Conservation (phyloP, 2,797 vertebrate genomes). For the Esox masquinongy region DNA sequence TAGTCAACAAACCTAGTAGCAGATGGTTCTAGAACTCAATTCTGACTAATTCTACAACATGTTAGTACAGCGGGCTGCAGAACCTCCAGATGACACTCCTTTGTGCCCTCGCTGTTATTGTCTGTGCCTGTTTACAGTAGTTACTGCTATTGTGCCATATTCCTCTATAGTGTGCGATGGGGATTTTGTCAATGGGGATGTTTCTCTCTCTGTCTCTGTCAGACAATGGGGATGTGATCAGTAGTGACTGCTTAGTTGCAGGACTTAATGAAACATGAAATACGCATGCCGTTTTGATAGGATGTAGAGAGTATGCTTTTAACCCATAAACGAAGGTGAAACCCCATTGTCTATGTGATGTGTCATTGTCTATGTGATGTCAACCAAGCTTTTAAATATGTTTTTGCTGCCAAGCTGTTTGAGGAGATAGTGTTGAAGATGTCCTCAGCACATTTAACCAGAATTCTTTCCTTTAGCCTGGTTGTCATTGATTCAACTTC, state of each 20-base stretch:
- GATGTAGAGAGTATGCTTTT: neutral
- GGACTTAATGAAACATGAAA: neutral
- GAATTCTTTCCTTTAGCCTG: neutral
- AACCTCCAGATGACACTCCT: slow-evolving; percentile 68
- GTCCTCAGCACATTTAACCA: neutral
- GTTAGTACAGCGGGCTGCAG: slow-evolving; percentile 36
- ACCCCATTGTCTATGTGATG: too few species aligned
- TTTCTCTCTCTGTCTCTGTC: slow-evolving; percentile 54
- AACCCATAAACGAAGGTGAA: too few species aligned
- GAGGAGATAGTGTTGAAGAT: neutral
- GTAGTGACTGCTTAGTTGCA: slow-evolving; percentile 61
- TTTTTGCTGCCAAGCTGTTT: neutral
- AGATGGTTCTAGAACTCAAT: neutral
- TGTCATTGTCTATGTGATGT: too few species aligned
- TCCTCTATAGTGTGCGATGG: neutral
- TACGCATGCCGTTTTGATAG: neutral
- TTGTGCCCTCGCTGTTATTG: slow-evolving; percentile 62
- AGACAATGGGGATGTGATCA: slow-evolving; percentile 16
- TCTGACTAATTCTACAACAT: neutral
- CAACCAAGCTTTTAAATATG: neutral
- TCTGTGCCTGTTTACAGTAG: slow-evolving; percentile 60
- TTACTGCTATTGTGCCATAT: slow-evolving; percentile 62
- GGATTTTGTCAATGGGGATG: slow-evolving; percentile 64
- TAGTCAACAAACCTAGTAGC: slow-evolving; percentile 12
- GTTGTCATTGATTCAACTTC: neutral